Base-by-base conservation (phyloP, 2,888 invertebrate genomes). In the Auanema freiburgensis region DNA sequence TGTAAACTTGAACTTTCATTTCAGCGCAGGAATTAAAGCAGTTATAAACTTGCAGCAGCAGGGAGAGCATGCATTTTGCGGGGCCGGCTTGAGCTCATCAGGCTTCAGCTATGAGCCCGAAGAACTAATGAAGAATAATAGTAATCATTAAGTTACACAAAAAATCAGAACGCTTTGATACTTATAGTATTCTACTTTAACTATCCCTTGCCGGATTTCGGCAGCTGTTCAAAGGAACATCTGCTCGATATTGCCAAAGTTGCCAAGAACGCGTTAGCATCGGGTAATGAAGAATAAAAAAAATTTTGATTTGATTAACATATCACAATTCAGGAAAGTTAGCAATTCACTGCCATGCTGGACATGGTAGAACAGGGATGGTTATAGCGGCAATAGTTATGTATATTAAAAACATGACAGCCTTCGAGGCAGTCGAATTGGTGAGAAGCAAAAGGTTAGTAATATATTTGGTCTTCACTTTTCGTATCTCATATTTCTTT, bases 161-260 rank as follows among this genome's bases (percentile, higher is more conserved):
- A 46, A 59, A 51, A 43, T 2, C 54, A 14, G 44, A 25, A 54
- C 14, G 16, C 51, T n/a, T 55, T 23, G 11, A 33, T 51, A 55
- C 44, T 68, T 71, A 40, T 63, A 92, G 92, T 92, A 70, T 92
- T 89, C 85, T 92, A 91, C 85, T 93, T 92, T 87, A 93, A 93
- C 86, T 93, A 91, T 84, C 90, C 90, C 2, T 91, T 87, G 90
- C 89, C 89, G 43, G 92, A 93, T 84, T 92, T 92, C 84, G 91
- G 91, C 0, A 90, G 91, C 63, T 90, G 91, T 0, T 89, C 90
- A 2, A 86, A 91, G 74, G 87, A 88, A 51, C 89, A 90, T 6
- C 86, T 93, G n/a, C 85, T 92, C 72, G 91, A 92, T 83, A 92
- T 92, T 89, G 90, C 92, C n/a, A 92, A 92, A 86, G 92, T 92